Percentiles rank a stretch among this genome's conserved stretches.
Evolutionary conservation across 2,113 vertebrate species (phyloP).

Genomic region (Periophthalmodon schlosseri): DNA sequence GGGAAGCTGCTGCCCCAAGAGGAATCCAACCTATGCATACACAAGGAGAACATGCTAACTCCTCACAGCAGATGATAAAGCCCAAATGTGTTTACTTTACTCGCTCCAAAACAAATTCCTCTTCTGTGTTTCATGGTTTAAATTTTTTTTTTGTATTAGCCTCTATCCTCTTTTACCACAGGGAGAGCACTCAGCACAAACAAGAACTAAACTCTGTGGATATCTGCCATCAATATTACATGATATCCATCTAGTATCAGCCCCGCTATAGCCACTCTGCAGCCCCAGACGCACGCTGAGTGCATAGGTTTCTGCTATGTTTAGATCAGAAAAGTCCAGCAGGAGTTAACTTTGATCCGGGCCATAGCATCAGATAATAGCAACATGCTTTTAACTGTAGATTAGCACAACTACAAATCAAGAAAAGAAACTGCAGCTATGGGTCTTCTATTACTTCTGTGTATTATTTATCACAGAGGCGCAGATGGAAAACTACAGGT

Average conservation of each 20-base stretch:
- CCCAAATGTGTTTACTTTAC: background rate
- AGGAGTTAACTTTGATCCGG: constrained; percentile 7
- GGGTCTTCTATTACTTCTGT: background rate
- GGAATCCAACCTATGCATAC: background rate
- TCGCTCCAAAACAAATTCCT: background rate
- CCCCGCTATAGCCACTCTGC: constrained; percentile 54
- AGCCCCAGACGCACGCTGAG: constrained; percentile 38
- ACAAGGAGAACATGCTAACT: too few relatives aligned
- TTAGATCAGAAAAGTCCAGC: constrained; percentile 36
- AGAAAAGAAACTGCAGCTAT: background rate
- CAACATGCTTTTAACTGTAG: background rate
- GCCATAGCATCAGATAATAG: constrained; percentile 1
- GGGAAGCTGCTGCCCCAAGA: too few relatives aligned
- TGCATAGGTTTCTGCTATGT: constrained; percentile 35
- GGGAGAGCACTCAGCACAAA: constrained; percentile 54
- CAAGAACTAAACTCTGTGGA: constrained; percentile 42
- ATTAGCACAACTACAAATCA: constrained; percentile 4
- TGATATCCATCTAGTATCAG: constrained; percentile 61
- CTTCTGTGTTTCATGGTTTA: constrained; percentile 18
- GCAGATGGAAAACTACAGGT: background rate
- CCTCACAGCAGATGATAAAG: background rate
- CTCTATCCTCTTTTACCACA: background rate
- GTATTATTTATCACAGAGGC: constrained; percentile 7
- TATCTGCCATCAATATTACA: constrained; percentile 64
- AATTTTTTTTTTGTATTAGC: background rate